These are phyloP conservation scores for Myopa testacea DNA, from an alignment of 2,888 invertebrate genomes.

Conservation along the genomic window DNA sequence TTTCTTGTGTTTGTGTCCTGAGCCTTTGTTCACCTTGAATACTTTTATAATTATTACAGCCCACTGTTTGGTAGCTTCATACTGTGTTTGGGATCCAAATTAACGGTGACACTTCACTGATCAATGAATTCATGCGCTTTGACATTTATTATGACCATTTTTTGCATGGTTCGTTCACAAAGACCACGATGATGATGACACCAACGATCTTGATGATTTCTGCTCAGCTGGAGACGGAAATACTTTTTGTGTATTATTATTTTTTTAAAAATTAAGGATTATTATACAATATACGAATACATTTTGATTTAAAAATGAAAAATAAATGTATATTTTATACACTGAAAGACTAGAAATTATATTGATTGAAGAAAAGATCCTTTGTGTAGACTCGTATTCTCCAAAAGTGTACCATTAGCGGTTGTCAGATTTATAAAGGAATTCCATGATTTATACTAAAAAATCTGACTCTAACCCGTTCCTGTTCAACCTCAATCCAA, in stretches of 20 bases:
- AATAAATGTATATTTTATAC: too few relatives aligned
- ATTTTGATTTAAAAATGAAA: too few relatives aligned
- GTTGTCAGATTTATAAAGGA: too few relatives aligned
- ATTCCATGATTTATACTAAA: too few relatives aligned
- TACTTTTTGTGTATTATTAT: too few relatives aligned
- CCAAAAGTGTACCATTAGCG: not conserved
- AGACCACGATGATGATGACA: not conserved
- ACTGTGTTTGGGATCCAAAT: not conserved
- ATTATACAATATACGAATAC: too few relatives aligned
- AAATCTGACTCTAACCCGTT: too few relatives aligned
- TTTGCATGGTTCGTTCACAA: not conserved
- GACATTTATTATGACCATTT: not conserved
- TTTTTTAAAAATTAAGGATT: too few relatives aligned
- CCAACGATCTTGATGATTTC: not conserved
- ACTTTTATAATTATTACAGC: conserved; percentile 36
- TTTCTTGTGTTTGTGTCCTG: conserved; percentile 37
- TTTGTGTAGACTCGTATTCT: too few relatives aligned
- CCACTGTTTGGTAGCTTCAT: conserved; percentile 25
- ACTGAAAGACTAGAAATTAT: too few relatives aligned
- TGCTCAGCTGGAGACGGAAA: not conserved
- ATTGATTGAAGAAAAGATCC: too few relatives aligned
- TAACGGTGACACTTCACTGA: not conserved
- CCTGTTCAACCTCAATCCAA: too few relatives aligned
- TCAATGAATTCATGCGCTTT: not conserved
- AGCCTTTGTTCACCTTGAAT: conserved; percentile 38